These are phyloP conservation scores for Protaetia brevitarsis DNA, from an alignment of 1,140 invertebrate genomes.

Conservation along the genomic window DNA sequence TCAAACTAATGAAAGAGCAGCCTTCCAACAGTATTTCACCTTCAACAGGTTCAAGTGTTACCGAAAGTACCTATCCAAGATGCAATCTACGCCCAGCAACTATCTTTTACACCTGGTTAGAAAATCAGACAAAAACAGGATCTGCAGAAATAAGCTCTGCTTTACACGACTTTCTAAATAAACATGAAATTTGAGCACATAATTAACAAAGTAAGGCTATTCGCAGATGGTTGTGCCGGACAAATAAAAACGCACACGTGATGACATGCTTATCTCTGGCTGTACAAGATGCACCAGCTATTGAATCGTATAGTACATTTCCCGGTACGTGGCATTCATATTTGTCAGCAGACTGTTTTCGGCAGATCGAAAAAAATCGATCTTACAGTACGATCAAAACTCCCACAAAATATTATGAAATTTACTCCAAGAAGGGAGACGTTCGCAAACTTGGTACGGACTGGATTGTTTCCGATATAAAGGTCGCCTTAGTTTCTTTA, in stretches of 20 bases:
- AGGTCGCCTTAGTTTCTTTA: too few species aligned
- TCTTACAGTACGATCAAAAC: too few species aligned
- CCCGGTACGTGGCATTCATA: too few species aligned
- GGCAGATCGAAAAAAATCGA: too few species aligned
- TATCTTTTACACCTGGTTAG: conserved; percentile 28
- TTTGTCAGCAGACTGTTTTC: too few species aligned
- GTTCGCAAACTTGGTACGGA: too few species aligned
- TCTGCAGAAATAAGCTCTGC: conserved; percentile 15
- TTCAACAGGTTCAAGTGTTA: conserved; percentile 38
- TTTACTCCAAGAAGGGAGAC: too few species aligned
- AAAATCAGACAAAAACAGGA: conserved; percentile 9
- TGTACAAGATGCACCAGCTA: neutral
- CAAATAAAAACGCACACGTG: conserved; percentile 20
- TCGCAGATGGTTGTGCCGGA: conserved; percentile 10
- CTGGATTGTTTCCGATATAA: too few species aligned
- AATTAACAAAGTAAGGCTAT: neutral
- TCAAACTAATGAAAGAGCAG: neutral
- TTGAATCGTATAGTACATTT: too few species aligned
- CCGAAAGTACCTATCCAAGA: too few species aligned
- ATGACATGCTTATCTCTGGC: conserved; percentile 22
- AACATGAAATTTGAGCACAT: neutral
- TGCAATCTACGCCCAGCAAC: conserved; percentile 29
- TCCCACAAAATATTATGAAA: too few species aligned
- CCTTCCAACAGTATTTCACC: conserved; percentile 16
- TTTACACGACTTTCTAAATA: too few species aligned